These are phyloP conservation scores for Panthera tigris DNA, from an alignment of 2,113 vertebrate genomes.

Conservation along the genomic window DNA sequence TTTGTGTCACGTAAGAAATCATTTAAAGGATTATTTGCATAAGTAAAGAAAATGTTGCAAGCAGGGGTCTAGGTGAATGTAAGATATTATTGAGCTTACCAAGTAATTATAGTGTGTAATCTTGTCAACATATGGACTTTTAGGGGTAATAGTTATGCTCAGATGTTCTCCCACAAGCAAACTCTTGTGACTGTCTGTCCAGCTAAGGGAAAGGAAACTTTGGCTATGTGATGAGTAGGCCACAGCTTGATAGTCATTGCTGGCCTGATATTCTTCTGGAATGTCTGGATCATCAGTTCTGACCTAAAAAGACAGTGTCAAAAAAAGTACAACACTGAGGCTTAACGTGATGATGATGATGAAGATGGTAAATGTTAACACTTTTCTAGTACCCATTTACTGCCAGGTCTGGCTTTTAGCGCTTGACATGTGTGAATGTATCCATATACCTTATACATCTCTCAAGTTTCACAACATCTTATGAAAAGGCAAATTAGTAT, in stretches of 20 bases:
- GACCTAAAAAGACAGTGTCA: slow-evolving; percentile 81
- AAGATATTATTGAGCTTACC: slow-evolving; percentile 81
- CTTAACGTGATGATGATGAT: neutral
- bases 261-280: slow-evolving; percentile 83
- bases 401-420: neutral
- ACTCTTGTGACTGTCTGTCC: slow-evolving; percentile 71
- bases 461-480: neutral
- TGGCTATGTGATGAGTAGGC: slow-evolving; percentile 87
- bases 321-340: neutral
- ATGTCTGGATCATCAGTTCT: slow-evolving; percentile 83
- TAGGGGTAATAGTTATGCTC: slow-evolving; percentile 83
- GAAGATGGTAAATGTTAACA: neutral
- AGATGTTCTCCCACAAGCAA: slow-evolving; percentile 80
- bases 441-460: neutral
- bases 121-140: slow-evolving; percentile 79
- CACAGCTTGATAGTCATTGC: slow-evolving; percentile 77
- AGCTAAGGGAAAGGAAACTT: slow-evolving; percentile 90
- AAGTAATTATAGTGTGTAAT: slow-evolving; percentile 86
- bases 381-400: neutral
- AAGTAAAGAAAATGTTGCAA: neutral
- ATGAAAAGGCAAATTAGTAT: neutral
- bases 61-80: neutral
- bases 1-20: neutral
- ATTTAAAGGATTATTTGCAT: neutral
- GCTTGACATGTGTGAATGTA: neutral